Evolutionary conservation across 2,888 invertebrate genomes (phyloP).

Genomic region (Sceliomorpha sp.): DNA sequence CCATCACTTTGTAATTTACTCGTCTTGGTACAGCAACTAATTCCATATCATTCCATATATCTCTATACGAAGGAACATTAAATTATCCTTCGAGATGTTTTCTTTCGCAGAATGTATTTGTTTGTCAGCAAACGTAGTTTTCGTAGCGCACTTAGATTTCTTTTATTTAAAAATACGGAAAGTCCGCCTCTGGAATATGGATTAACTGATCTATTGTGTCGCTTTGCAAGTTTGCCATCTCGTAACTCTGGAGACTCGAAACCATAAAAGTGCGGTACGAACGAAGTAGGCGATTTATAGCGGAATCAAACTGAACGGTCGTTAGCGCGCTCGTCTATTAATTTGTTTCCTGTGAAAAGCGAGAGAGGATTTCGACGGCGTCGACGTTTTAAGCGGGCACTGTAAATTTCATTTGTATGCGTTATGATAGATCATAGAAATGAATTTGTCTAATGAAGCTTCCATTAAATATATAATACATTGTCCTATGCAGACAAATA

Average conservation of each 20-base stretch:
- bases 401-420: conserved; percentile 55
- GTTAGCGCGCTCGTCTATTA: conserved; percentile 68
- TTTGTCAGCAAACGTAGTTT: no score
- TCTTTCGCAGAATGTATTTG: no score
- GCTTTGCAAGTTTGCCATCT: conserved; percentile 53
- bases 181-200: conserved; percentile 54
- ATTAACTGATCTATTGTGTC: conserved; percentile 56
- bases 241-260: conserved; percentile 59
- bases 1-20: no score
- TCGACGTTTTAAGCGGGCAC: conserved; percentile 60
- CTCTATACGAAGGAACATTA: no score
- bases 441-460: conserved; percentile 14
- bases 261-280: conserved; percentile 67
- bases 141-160: conserved; percentile 37
- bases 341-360: conserved; percentile 58
- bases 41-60: no score
- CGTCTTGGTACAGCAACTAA: no score
- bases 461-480: conserved; percentile 14
- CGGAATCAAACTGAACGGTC: conserved; percentile 68
- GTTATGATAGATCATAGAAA: conserved; percentile 29
- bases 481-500: background rate
- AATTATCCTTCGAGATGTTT: no score
- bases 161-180: conserved; percentile 48
- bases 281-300: conserved; percentile 66
- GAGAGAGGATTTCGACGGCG: conserved; percentile 44